phyloP scores from a whole-genome alignment of 2,888 invertebrate species.

The Meiosimyza decipiens region DNA sequence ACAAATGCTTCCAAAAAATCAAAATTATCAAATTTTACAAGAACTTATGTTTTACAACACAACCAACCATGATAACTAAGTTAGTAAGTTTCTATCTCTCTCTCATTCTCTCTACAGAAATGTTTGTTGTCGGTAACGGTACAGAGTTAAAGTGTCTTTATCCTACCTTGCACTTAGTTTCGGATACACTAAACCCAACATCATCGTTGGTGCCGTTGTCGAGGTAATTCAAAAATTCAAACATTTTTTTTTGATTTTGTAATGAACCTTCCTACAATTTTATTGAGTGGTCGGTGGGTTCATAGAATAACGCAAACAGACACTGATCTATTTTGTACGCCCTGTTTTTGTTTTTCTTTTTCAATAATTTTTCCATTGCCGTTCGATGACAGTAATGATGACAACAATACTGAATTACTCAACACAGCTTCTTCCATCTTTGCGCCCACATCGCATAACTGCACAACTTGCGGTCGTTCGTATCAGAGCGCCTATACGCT shows the following conservation, averaged over 20 bases:
- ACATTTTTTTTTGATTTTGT: background rate
- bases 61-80: background rate
- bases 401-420: background rate
- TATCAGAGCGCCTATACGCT: constrained; percentile 59
- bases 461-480: constrained; percentile 57
- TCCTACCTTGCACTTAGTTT: constrained; percentile 16
- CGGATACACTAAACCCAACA: constrained; percentile 12
- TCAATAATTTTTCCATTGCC: background rate
- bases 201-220: constrained; percentile 2
- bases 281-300: too few relatives aligned
- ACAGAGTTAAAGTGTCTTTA: constrained; percentile 16
- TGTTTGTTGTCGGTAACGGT: constrained; percentile 21
- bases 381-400: background rate
- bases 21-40: constrained; percentile 2
- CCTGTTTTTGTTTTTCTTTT: background rate
- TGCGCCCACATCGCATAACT: constrained; percentile 50
- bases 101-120: constrained; percentile 37
- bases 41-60: constrained; percentile 16
- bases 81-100: constrained; percentile 22
- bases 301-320: too few relatives aligned
- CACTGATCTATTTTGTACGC: too few relatives aligned
- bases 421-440: background rate
- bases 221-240: constrained; percentile 10
- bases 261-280: too few relatives aligned
- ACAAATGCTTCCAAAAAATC: constrained; percentile 26